Evolutionary conservation across 2,888 invertebrate species (phyloP).

Genomic region (Diarsia rubi): DNA sequence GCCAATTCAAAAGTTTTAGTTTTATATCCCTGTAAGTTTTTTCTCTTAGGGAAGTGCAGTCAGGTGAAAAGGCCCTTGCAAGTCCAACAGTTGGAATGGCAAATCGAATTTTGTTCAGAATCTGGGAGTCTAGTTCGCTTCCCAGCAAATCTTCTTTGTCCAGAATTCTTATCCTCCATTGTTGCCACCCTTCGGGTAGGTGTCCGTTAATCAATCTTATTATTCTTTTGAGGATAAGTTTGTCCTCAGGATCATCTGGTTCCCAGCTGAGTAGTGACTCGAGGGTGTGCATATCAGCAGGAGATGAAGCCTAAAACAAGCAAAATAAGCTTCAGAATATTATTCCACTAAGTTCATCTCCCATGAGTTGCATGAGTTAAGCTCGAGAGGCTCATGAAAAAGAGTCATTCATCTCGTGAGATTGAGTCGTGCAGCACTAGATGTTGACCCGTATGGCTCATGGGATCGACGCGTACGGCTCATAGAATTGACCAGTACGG

Average conservation of each 20-base stretch:
- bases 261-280: neutral
- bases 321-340: neutral
- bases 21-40: slow-evolving; percentile 13
- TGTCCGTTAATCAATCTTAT: neutral
- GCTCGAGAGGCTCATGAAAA: neutral
- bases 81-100: slow-evolving; percentile 1
- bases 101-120: neutral
- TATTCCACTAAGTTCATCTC: too few relatives aligned
- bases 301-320: slow-evolving; percentile 7
- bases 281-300: slow-evolving; percentile 5
- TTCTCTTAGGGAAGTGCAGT: neutral
- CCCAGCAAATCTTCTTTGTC: neutral
- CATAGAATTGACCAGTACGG: neutral
- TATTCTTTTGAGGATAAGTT: too few relatives aligned
- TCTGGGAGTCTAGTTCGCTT: neutral
- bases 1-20: neutral
- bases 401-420: neutral
- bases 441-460: neutral
- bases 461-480: neutral
- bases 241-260: too few relatives aligned
- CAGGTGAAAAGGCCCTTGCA: slow-evolving; percentile 6
- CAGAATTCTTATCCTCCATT: neutral
- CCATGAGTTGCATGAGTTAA: neutral
- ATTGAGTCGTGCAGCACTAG: neutral
- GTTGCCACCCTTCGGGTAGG: slow-evolving; percentile 5